phyloP scores from a whole-genome alignment of 1,140 invertebrate genomes.

The Eciton burchellii region DNA sequence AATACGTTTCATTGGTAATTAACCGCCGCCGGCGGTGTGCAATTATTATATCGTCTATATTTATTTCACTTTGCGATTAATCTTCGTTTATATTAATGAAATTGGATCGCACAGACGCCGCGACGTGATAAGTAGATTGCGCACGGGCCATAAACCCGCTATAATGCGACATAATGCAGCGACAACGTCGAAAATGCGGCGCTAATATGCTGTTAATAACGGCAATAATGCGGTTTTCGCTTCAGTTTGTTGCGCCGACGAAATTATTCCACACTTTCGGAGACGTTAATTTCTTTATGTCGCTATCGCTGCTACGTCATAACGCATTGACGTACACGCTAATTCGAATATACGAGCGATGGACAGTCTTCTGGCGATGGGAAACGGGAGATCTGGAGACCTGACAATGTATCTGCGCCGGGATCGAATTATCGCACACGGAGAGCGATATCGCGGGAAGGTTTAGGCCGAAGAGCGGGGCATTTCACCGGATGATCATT shows the following conservation, averaged over 20 bases:
- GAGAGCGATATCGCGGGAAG: conserved; percentile 44
- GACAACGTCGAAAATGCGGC: not conserved
- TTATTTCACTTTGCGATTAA: conserved; percentile 27
- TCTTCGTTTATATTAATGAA: conserved; percentile 32
- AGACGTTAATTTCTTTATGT: too few relatives aligned
- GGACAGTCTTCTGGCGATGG: conserved; percentile 12
- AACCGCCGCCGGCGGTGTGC: conserved; percentile 1
- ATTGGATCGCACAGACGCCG: conserved; percentile 16
- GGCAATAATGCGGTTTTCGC: not conserved
- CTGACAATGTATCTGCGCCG: conserved; percentile 64
- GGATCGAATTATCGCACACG: conserved; percentile 64
- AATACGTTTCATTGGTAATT: conserved; percentile 36
- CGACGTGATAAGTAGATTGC: conserved; percentile 27
- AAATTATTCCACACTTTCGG: not conserved
- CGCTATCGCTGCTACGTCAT: not conserved
- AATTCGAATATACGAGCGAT: not conserved
- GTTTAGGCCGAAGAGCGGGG: conserved; percentile 28
- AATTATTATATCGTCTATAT: conserved; percentile 25
- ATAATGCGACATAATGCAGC: not conserved
- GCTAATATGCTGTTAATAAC: not conserved
- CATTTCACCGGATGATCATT: conserved; percentile 71
- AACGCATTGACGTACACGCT: not conserved
- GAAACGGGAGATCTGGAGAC: conserved; percentile 40
- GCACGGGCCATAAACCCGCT: not conserved
- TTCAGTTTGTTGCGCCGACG: not conserved